These are phyloP conservation scores for Octodon degus DNA, from an alignment of 2,113 vertebrate species.

Conservation along the genomic window DNA sequence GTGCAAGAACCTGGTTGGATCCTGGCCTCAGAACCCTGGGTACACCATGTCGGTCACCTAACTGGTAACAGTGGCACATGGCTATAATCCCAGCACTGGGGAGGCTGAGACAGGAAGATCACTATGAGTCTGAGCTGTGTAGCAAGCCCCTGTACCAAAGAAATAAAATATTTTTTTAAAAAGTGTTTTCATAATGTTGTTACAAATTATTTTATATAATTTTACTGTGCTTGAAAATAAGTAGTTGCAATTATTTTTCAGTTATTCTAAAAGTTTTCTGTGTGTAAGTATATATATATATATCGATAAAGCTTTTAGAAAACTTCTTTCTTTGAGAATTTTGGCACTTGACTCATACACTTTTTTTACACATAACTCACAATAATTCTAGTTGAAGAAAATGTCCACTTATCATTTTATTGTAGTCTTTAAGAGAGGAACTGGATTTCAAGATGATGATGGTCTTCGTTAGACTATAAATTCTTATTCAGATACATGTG, in stretches of 20 bases:
- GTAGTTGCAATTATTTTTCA: neutral
- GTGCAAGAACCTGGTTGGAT: too few species aligned
- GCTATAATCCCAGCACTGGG: too few species aligned
- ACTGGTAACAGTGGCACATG: too few species aligned
- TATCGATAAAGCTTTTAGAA: neutral
- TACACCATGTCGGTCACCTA: too few species aligned
- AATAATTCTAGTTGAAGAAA: neutral
- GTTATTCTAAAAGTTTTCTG: neutral
- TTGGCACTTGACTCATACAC: neutral
- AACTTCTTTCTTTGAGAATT: neutral
- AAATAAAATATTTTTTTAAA: too few species aligned
- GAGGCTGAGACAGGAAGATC: too few species aligned
- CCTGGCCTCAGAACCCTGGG: too few species aligned
- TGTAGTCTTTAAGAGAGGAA: neutral
- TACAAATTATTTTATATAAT: neutral
- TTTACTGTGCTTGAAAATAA: neutral
- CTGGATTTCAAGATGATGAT: neutral
- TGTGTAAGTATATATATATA: neutral
- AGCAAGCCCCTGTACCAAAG: too few species aligned
- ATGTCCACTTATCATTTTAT: neutral
- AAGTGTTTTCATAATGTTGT: neutral
- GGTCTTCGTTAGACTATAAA: neutral
- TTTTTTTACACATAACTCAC: neutral
- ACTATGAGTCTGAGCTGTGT: too few species aligned
- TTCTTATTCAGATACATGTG: neutral